Conservation (phyloP, 2,797 vertebrate genomes). For the Pseudochirops corinnae region DNA sequence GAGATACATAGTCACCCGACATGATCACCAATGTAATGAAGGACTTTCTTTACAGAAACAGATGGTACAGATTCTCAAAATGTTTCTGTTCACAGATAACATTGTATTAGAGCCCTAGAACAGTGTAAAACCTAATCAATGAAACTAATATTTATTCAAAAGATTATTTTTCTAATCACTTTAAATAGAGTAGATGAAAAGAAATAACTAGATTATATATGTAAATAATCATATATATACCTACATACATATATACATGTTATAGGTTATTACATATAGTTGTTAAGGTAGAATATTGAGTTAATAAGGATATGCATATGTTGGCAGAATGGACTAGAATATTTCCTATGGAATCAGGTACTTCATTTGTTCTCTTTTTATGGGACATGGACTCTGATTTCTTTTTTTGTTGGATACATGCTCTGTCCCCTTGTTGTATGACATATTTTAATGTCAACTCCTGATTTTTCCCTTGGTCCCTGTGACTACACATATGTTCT, state of each 20-base stretch:
- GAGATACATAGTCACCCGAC: not conserved
- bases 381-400: no score
- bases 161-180: not conserved
- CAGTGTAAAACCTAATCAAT: not conserved
- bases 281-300: not conserved
- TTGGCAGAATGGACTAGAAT: not conserved
- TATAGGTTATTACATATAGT: not conserved
- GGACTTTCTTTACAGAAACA: not conserved
- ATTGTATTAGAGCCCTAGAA: not conserved
- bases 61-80: not conserved
- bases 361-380: not conserved
- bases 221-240: not conserved
- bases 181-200: not conserved
- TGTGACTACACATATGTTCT: not conserved
- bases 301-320: not conserved
- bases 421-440: not conserved
- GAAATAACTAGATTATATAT: not conserved
- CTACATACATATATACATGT: not conserved
- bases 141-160: not conserved
- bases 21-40: not conserved
- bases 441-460: not conserved
- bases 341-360: not conserved
- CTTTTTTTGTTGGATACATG: not conserved
- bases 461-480: not conserved
- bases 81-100: not conserved